phyloP scores from a whole-genome alignment of 2,113 vertebrate species.

The Bujurquina vittata region DNA sequence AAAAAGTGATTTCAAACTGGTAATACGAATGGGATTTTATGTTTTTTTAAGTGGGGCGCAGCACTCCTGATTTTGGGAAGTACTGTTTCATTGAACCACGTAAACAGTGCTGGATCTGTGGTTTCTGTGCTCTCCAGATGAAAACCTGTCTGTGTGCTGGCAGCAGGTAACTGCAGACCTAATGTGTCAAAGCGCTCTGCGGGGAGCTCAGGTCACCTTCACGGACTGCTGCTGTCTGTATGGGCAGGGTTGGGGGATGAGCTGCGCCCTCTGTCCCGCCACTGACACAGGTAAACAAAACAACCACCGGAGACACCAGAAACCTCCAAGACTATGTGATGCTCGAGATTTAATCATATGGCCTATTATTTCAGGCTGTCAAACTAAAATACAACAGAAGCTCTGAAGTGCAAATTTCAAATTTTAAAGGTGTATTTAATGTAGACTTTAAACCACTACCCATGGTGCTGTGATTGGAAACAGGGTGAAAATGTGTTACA shows the following conservation, averaged over 20 bases:
- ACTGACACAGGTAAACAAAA: slow-evolving; percentile 80
- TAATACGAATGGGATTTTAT: too few relatives aligned
- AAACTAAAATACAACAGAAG: too few relatives aligned
- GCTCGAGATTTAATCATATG: too few relatives aligned
- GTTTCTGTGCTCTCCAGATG: slow-evolving; percentile 71
- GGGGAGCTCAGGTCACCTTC: slow-evolving; percentile 84
- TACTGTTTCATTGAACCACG: too few relatives aligned
- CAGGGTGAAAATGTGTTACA: background rate
- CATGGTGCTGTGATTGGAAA: fast-evolving
- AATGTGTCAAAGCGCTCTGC: slow-evolving; percentile 85
- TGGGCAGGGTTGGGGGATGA: slow-evolving; percentile 89
- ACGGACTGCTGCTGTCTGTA: slow-evolving; percentile 90
- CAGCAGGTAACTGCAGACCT: slow-evolving; percentile 85
- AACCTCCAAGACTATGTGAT: background rate
- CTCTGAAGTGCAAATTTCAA: too few relatives aligned
- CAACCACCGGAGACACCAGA: fast-evolving
- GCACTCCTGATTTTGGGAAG: too few relatives aligned
- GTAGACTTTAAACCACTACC: background rate
- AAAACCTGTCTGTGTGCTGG: slow-evolving; percentile 88
- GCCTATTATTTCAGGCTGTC: too few relatives aligned
- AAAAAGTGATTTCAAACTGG: too few relatives aligned
- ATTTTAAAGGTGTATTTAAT: background rate
- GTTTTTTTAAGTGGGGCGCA: too few relatives aligned
- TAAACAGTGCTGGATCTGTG: too few relatives aligned
- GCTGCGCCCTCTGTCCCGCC: slow-evolving; percentile 88